Evolutionary conservation across 2,888 invertebrate species (phyloP).

Genomic region (Volucella zonaria): DNA sequence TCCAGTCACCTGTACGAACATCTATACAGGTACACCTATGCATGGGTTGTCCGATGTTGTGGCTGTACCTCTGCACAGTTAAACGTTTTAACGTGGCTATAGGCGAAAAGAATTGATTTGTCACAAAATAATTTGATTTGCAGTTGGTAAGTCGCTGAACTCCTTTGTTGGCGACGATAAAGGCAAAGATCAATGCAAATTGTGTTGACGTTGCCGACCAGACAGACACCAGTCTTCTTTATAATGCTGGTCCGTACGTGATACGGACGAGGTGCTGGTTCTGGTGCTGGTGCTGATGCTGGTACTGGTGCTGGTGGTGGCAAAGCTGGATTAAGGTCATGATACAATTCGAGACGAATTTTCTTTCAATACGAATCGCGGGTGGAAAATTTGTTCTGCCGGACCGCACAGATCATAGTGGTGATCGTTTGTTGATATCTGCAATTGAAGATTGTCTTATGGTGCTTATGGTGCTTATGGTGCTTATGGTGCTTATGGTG

Average conservation of each 20-base stretch:
- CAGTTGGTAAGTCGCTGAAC: constrained; percentile 53
- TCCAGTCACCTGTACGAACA: constrained; percentile 65
- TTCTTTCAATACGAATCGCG: constrained; percentile 68
- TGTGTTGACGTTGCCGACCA: constrained; percentile 63
- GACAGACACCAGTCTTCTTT: constrained; percentile 53
- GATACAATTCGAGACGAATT: constrained; percentile 69
- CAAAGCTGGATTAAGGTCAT: constrained; percentile 58
- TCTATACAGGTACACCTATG: background rate
- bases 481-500: too few relatives aligned
- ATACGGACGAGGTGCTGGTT: constrained; percentile 38
- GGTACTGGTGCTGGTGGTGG: constrained; percentile 11
- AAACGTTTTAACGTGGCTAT: constrained; percentile 66
- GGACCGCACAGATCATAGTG: constrained; percentile 65
- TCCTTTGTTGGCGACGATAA: constrained; percentile 26
- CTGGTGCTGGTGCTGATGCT: constrained; percentile 25
- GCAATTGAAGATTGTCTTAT: constrained; percentile 60
- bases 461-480: background rate
- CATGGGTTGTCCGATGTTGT: constrained; percentile 27
- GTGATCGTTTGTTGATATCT: constrained; percentile 69
- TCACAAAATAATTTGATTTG: constrained; percentile 74
- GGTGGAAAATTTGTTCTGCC: constrained; percentile 67
- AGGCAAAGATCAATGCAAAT: constrained; percentile 63
- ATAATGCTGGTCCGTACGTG: constrained; percentile 62
- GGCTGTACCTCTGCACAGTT: constrained; percentile 39
- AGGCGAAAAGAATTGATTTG: constrained; percentile 74